phyloP scores from a whole-genome alignment of 2,797 vertebrate genomes.

The Tadarida brasiliensis region DNA sequence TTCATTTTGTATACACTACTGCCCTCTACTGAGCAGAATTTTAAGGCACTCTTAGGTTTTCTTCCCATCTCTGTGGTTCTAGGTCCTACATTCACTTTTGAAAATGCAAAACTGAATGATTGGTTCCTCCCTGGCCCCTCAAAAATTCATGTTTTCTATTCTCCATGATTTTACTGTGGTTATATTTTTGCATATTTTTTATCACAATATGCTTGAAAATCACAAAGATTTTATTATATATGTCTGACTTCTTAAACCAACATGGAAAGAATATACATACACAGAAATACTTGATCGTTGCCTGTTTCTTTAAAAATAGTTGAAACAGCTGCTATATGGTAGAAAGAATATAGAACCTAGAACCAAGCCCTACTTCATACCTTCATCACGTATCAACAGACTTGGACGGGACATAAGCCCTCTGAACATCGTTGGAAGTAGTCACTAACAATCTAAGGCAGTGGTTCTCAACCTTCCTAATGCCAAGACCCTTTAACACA shows the following conservation, averaged over 20 bases:
- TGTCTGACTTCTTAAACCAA: constrained; percentile 47
- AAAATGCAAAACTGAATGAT: constrained; percentile 34
- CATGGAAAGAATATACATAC: not conserved
- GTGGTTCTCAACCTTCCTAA: no score
- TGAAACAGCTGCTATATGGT: not conserved
- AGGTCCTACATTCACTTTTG: not conserved
- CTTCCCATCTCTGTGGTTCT: not conserved
- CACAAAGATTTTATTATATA: not conserved
- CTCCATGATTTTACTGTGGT: not conserved
- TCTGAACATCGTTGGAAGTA: not conserved
- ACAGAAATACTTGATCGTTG: not conserved
- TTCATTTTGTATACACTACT: not conserved
- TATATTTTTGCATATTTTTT: not conserved
- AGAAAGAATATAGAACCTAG: constrained; percentile 3
- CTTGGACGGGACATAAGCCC: not conserved
- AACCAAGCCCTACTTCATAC: not conserved
- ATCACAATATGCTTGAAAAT: constrained; percentile 6
- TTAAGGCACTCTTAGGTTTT: not conserved
- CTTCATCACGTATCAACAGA: not conserved
- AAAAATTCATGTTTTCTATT: constrained; percentile 12
- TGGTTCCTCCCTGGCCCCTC: not conserved
- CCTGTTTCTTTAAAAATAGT: constrained; percentile 45
- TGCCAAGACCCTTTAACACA: no score
- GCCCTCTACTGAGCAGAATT: constrained; percentile 82
- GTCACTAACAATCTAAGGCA: not conserved